Conservation (phyloP, 2,888 invertebrate species). For the Ichneumoninae sp. region DNA sequence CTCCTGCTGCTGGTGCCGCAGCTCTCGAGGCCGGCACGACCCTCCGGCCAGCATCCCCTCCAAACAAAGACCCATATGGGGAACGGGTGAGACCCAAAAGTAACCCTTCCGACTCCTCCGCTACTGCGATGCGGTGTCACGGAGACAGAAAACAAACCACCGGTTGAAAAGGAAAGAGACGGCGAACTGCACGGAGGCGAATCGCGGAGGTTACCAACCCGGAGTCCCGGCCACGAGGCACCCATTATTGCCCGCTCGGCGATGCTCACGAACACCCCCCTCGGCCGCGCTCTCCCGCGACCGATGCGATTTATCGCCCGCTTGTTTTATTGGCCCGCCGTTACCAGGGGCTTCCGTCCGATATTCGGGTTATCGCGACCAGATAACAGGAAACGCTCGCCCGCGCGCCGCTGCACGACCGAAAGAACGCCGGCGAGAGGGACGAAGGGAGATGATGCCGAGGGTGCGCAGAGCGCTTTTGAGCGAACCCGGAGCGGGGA, state of each 20-base stretch:
- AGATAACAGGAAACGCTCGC: constrained; percentile 70
- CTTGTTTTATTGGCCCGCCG: constrained; percentile 79
- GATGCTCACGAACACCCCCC: constrained; percentile 70
- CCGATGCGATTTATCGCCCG: constrained; percentile 78
- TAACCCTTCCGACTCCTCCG: constrained; percentile 71
- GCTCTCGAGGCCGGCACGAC: constrained; percentile 48
- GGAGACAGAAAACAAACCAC: constrained; percentile 19
- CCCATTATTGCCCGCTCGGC: constrained; percentile 78
- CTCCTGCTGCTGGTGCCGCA: constrained; percentile 15
- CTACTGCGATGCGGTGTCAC: constrained; percentile 27
- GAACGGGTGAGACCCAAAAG: constrained; percentile 64
- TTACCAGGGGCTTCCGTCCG: constrained; percentile 72
- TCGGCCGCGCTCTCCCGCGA: constrained; percentile 43
- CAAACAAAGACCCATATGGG: constrained; percentile 43
- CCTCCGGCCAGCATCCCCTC: constrained; percentile 67
- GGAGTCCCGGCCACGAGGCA: constrained; percentile 71
- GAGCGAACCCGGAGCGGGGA: constrained; percentile 36
- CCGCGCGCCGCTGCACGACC: constrained; percentile 30
- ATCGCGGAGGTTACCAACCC: constrained; percentile 42
- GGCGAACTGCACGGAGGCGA: constrained; percentile 22
- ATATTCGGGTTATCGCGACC: constrained; percentile 71
- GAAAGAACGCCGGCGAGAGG: constrained; percentile 28
- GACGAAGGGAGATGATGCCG: constrained; percentile 40
- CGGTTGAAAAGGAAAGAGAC: constrained; percentile 21
- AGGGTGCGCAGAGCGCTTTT: constrained; percentile 41